Conservation (phyloP, 2,797 vertebrate genomes). For the Oryzias dopingdopingensis region DNA sequence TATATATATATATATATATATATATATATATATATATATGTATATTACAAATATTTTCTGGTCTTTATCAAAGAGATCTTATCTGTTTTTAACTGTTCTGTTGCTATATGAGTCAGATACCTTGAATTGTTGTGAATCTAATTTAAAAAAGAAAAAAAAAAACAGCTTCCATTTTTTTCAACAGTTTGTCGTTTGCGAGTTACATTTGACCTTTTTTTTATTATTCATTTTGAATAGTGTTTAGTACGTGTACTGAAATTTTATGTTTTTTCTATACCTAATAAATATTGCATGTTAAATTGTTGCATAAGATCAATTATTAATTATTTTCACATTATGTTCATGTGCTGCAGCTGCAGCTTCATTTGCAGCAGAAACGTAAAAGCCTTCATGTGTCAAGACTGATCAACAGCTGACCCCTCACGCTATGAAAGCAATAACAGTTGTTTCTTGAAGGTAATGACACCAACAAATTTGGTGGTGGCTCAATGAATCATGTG, state of each 20-base stretch:
- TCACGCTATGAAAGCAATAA: constrained; percentile 71
- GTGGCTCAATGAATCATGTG: constrained; percentile 69
- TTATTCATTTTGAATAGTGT: not conserved
- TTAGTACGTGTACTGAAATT: not conserved
- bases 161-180: not conserved
- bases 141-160: not conserved
- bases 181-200: not conserved
- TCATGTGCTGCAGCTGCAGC: constrained; percentile 8
- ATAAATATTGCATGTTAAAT: not conserved
- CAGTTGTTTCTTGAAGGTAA: constrained; percentile 60
- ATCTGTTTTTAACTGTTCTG: too few species aligned
- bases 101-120: too few species aligned
- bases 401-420: constrained; percentile 44
- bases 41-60: too few species aligned
- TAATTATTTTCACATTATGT: not conserved
- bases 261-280: not conserved
- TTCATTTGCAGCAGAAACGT: constrained; percentile 26
- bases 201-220: not conserved
- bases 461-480: constrained; percentile 39
- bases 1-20: too few species aligned
- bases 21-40: too few species aligned
- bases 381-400: constrained; percentile 51
- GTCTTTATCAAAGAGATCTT: too few species aligned
- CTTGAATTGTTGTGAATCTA: too few species aligned
- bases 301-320: not conserved